Base-by-base conservation (phyloP, 2,888 invertebrate genomes). In the Netelia virgata region DNA sequence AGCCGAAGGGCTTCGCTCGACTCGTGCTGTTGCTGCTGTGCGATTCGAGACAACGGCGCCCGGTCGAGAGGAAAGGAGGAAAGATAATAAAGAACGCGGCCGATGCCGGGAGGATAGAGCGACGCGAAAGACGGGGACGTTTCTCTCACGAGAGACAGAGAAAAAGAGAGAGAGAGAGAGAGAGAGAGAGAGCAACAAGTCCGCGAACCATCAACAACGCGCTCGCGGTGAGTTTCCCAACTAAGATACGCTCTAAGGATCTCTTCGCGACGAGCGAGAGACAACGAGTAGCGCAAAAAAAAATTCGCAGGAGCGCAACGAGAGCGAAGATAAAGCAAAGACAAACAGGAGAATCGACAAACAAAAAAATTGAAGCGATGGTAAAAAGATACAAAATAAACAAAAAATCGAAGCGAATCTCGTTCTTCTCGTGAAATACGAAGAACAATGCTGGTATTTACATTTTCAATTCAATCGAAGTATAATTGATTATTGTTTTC, bases 41-140 rank as follows among this genome's bases (percentile, higher is more conserved):
- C 41, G 64, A n/a, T 41, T 36, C 64, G 16, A 36, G 41, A n/a
- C 16, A 36, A 23, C 28, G 63, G 63, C 78, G 74, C 81, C 74
- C 74, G 78, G 50, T 50, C 18, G 61, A 64, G 43, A 57, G 64
- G 77, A 77, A 78, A 78, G 76, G 74, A 78, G 82, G 70, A 74
- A 69, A 78, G 84, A 84, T 84, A 84, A 84, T 84, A 84, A 84
- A 84, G 84, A 84, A 84, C 82, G 84, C 70, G 82, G 68, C n/a
- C 16, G 55, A 55, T 55, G 55, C n/a, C 55, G 55, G 55, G 55
- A 47, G 47, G 47, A 47, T 47, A 47, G 47, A 50, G 28, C n/a
- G 41, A 36, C n/a, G 36, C 70, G 66, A 36, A 59, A 36, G 57
- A 11, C 43, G 77, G 3, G 5, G 36, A 6, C 3, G 36, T 36